These are phyloP conservation scores for Drosophila quadrilineata DNA, from an alignment of 1,140 invertebrate genomes.

Conservation along the genomic window DNA sequence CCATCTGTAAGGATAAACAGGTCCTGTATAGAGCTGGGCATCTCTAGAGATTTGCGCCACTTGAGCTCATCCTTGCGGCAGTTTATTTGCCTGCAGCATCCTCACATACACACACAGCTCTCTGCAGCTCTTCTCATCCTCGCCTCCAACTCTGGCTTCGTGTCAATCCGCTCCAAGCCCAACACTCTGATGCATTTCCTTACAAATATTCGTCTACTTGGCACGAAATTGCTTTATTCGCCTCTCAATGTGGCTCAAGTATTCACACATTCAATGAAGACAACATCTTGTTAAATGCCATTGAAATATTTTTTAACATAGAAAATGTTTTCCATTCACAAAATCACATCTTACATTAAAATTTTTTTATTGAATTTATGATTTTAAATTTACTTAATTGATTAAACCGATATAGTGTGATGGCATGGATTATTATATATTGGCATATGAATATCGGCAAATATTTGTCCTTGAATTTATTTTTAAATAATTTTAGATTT, in stretches of 20 bases:
- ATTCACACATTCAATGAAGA: slow-evolving; percentile 4
- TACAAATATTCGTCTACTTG: slow-evolving; percentile 30
- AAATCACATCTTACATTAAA: background rate
- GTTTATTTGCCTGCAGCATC: slow-evolving; percentile 30
- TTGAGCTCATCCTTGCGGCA: slow-evolving; percentile 15
- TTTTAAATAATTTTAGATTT: slow-evolving; percentile 2
- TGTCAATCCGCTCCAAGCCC: slow-evolving; percentile 8
- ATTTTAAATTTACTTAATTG: background rate
- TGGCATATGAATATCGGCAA: background rate
- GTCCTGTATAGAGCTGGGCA: too few relatives aligned
- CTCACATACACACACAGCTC: background rate
- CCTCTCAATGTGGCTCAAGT: slow-evolving; percentile 31
- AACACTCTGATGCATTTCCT: slow-evolving; percentile 21
- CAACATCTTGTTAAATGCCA: slow-evolving; percentile 30
- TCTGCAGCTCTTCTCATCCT: background rate
- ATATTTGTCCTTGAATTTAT: slow-evolving; percentile 27
- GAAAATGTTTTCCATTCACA: background rate
- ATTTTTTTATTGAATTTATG: background rate
- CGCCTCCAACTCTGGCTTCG: background rate
- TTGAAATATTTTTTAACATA: background rate
- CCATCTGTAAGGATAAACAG: too few relatives aligned
- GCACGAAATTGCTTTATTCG: slow-evolving; percentile 45
- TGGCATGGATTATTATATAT: slow-evolving; percentile 5
- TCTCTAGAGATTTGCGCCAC: background rate
- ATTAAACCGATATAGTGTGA: too few relatives aligned